Evolutionary conservation across 2,797 vertebrate genomes (phyloP).

Genomic region (Rhynchotus rufescens): DNA sequence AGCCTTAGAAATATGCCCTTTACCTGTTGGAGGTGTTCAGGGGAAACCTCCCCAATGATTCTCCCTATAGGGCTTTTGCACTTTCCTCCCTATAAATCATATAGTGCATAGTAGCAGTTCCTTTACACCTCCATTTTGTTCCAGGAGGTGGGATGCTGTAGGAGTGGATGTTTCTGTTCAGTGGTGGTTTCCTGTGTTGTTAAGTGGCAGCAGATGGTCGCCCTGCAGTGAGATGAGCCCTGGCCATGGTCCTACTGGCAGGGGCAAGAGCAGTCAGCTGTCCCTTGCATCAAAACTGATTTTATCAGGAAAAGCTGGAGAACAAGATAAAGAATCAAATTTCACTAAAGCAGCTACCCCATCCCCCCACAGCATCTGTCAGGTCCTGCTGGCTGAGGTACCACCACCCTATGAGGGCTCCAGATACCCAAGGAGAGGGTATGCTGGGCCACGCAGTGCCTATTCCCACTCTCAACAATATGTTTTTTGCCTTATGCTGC

Average conservation of each 20-base stretch:
- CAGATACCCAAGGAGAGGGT: slow-evolving; percentile 38
- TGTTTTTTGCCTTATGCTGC: slow-evolving; percentile 40
- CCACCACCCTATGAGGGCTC: slow-evolving; percentile 4
- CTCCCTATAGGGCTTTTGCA: not conserved
- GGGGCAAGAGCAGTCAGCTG: slow-evolving; percentile 71
- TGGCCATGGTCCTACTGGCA: slow-evolving; percentile 74
- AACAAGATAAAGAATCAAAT: slow-evolving; percentile 63
- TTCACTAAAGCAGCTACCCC: slow-evolving; percentile 44
- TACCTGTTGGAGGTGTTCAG: not conserved
- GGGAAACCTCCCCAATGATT: not conserved
- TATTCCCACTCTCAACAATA: slow-evolving; percentile 9
- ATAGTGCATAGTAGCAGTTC: not conserved
- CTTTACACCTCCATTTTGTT: slow-evolving; percentile 46
- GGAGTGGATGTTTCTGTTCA: slow-evolving; percentile 65
- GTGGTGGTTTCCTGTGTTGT: slow-evolving; percentile 73
- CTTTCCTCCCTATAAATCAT: not conserved
- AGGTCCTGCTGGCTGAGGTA: slow-evolving; percentile 43
- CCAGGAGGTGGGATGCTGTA: slow-evolving; percentile 56
- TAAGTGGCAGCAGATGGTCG: slow-evolving; percentile 77
- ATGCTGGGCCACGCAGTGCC: not conserved
- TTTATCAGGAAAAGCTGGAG: slow-evolving; percentile 68
- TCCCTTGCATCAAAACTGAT: slow-evolving; percentile 65
- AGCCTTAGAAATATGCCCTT: not conserved
- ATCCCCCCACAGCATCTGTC: slow-evolving; percentile 61
- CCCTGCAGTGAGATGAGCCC: slow-evolving; percentile 69